phyloP scores from a whole-genome alignment of 2,113 vertebrate species.

The Colinus virginianus region DNA sequence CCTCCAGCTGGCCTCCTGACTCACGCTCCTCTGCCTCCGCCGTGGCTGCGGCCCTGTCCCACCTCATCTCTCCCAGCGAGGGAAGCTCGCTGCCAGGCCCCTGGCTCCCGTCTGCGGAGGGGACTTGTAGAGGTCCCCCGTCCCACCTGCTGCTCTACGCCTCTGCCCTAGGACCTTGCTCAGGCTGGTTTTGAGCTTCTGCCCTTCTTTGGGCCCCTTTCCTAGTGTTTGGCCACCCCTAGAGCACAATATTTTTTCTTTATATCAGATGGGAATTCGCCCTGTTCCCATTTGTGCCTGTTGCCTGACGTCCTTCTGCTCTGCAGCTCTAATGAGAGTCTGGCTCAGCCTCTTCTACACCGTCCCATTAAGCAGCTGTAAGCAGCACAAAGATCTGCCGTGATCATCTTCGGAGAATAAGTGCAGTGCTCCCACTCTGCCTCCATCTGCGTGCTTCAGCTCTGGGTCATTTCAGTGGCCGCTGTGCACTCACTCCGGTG shows the following conservation, averaged over 20 bases:
- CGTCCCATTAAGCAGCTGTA: background rate
- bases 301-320: background rate
- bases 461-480: background rate
- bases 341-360: background rate
- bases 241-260: background rate
- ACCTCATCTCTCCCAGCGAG: background rate
- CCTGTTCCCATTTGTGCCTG: background rate
- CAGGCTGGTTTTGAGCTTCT: background rate
- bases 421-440: background rate
- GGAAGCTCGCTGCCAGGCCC: background rate
- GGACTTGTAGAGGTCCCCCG: background rate
- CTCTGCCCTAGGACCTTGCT: background rate
- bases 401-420: background rate
- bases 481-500: background rate
- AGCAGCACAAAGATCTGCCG: background rate
- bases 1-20: conserved; percentile 60
- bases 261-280: background rate
- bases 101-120: background rate
- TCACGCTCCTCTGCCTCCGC: background rate
- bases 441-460: background rate
- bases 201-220: background rate
- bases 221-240: conserved; percentile 22
- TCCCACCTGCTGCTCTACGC: background rate
- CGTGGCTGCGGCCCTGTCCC: conserved; percentile 13
- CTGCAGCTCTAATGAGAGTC: background rate